Base-by-base conservation (phyloP, 2,888 invertebrate genomes). In the Sinopyrophorus schimmeli region DNA sequence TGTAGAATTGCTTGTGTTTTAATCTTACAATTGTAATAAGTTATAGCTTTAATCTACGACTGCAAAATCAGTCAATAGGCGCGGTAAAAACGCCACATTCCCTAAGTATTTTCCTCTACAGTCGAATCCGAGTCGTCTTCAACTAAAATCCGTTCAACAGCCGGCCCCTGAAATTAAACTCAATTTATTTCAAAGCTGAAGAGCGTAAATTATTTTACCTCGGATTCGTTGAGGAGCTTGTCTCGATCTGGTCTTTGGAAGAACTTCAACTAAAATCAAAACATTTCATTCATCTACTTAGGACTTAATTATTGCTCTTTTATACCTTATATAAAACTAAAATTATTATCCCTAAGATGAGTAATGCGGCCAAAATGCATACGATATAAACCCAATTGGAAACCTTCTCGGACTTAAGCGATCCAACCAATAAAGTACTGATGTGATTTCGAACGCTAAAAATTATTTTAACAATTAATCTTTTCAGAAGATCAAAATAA, bases 341-440 rank as follows among this genome's bases (percentile, higher is more conserved):
- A 1, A 72, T 62, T 4, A 76, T 69, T 2, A 64, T 53, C 12
- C 66, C 64, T 4, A 77, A 52, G 1, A 74, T 43, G 1, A 73
- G 5, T 0, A 76, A 20, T 0, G 76, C 76, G 5, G 63, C 60
- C 0, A 74, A 38, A 0, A 65, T 58, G 1, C 73, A 72, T 0
- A 71, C 62, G 18, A 76, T 65, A 9, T 68, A 27, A 0, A 74
- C 72, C 76, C 76, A 76, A 2, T 74, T 52, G 0, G 74, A 71
- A 0, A 65, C 61, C 0, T 66, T 61, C 0, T 34, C 9, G 24
- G 34, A 38, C 1, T 12, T 20, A 11, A 39, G 10, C 2, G 47
- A 38, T 3, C 57, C 53, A 31, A 52, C 54, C 17, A 59, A 35
- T 11, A 50, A 11, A 1, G 59, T 55, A 5, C 23, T 18, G 1